These are phyloP conservation scores for Bovichtus diacanthus DNA, from an alignment of 2,797 vertebrate genomes.

Conservation along the genomic window DNA sequence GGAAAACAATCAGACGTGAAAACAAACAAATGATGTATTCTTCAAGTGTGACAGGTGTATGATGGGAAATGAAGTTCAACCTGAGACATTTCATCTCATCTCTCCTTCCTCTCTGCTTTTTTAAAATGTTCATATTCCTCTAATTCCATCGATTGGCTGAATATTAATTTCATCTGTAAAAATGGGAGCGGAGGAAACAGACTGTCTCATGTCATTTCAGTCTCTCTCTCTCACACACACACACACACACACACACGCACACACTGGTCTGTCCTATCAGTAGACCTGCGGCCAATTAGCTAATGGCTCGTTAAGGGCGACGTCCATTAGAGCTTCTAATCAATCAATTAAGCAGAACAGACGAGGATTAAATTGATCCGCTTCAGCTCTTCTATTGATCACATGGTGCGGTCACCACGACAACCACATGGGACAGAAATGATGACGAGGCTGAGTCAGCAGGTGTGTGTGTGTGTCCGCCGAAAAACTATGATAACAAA, in stretches of 20 bases:
- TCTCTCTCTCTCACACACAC: background rate
- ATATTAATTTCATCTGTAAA: slow-evolving; percentile 34
- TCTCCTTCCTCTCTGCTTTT: background rate
- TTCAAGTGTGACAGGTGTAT: slow-evolving; percentile 3
- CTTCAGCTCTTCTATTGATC: slow-evolving; percentile 44
- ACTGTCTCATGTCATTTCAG: slow-evolving; percentile 3
- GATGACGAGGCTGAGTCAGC: slow-evolving; percentile 55
- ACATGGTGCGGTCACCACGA: slow-evolving; percentile 46
- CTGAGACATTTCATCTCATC: background rate
- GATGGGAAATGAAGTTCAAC: slow-evolving; percentile 28
- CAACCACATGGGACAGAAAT: slow-evolving; percentile 39
- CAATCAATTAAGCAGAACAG: slow-evolving; percentile 67
- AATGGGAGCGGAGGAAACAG: slow-evolving; percentile 21
- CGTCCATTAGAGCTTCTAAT: slow-evolving; percentile 64
- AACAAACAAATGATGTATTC: no score
- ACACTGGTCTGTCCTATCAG: background rate
- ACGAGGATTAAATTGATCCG: slow-evolving; percentile 67
- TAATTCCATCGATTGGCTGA: slow-evolving; percentile 22
- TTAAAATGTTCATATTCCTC: background rate
- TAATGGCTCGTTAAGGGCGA: slow-evolving; percentile 69
- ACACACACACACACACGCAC: slow-evolving; percentile 1
- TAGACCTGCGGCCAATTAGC: slow-evolving; percentile 62
- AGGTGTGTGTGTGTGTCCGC: slow-evolving; percentile 11
- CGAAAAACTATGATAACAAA: background rate
- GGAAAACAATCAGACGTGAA: no score